Conservation (phyloP, 92 coral and sea anemone genomes). For the Porites rus region DNA sequence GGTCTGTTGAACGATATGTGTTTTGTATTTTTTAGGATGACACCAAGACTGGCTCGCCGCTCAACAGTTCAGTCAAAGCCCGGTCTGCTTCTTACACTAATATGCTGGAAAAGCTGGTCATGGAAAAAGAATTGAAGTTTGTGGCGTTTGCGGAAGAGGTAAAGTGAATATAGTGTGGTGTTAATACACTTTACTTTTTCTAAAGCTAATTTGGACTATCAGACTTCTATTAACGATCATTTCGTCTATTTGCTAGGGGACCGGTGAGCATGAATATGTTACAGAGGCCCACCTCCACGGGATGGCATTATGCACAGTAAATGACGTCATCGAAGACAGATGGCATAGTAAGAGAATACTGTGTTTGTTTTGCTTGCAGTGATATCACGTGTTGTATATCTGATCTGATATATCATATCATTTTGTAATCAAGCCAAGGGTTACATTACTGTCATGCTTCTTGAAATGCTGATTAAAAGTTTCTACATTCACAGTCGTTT, state of each 20-base stretch:
- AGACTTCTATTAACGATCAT: too few species aligned
- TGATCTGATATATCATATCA: too few species aligned
- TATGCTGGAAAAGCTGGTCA: slow-evolving; percentile 90
- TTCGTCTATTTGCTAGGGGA: slow-evolving; percentile 8
- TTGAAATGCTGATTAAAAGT: too few species aligned
- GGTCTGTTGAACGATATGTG: not conserved
- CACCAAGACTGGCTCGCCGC: not conserved
- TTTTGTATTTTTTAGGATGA: slow-evolving; percentile 1
- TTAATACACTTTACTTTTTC: not conserved
- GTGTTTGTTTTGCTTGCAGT: not conserved
- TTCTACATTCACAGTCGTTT: too few species aligned
- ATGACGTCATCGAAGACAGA: slow-evolving; percentile 88
- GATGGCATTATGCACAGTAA: slow-evolving; percentile 77
- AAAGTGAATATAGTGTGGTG: not conserved
- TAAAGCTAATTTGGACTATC: not conserved
- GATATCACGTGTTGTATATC: too few species aligned
- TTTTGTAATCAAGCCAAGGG: too few species aligned
- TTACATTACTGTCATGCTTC: too few species aligned
- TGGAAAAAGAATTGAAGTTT: slow-evolving; percentile 89
- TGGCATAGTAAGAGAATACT: slow-evolving; percentile 93
- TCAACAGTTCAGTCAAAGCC: slow-evolving; percentile 20
- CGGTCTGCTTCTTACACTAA: slow-evolving; percentile 61
- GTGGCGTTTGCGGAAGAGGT: slow-evolving; percentile 98
- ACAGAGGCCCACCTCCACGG: slow-evolving; percentile 90
- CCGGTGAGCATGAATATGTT: slow-evolving; percentile 72